phyloP scores from a whole-genome alignment of 2,113 vertebrate genomes.

The Potamarius usumacintae region DNA sequence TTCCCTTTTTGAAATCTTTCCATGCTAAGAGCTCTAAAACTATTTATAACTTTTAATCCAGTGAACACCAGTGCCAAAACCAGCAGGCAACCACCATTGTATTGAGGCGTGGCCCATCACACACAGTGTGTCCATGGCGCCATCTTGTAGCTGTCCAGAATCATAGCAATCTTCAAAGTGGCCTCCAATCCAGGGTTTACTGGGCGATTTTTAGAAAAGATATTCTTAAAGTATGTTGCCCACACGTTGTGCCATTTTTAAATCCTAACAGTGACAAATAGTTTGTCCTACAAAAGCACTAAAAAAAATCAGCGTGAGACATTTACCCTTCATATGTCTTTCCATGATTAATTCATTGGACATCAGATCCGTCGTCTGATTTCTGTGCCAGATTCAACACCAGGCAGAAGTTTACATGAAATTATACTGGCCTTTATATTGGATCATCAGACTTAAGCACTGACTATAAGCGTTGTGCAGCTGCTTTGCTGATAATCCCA shows the following conservation, averaged over 20 bases:
- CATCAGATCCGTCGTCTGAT: constrained; percentile 4
- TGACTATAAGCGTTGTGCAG: constrained; percentile 52
- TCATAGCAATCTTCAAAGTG: not conserved
- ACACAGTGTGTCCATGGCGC: not conserved
- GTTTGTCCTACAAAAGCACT: not conserved
- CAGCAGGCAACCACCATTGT: not conserved
- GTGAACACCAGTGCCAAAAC: not conserved
- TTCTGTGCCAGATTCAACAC: constrained; percentile 60
- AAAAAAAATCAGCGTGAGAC: not conserved
- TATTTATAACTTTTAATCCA: not conserved
- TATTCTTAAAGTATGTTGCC: no score
- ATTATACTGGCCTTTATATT: constrained; percentile 26
- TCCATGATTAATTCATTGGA: not conserved
- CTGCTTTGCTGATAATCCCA: constrained; percentile 43
- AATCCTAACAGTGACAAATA: not conserved
- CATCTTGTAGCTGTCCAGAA: not conserved
- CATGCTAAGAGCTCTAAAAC: not conserved
- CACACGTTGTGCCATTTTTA: not conserved
- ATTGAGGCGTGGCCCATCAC: no score
- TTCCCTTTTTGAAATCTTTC: not conserved
- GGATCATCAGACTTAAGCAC: constrained; percentile 34
- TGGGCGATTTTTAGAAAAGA: no score
- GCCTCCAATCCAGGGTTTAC: not conserved
- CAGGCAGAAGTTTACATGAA: constrained; percentile 18
- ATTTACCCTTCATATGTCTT: not conserved